Evolutionary conservation across 2,888 invertebrate genomes (phyloP), one percentile per base, ranked within the genome.

Genomic region (Lomographa bimaculata): DNA sequence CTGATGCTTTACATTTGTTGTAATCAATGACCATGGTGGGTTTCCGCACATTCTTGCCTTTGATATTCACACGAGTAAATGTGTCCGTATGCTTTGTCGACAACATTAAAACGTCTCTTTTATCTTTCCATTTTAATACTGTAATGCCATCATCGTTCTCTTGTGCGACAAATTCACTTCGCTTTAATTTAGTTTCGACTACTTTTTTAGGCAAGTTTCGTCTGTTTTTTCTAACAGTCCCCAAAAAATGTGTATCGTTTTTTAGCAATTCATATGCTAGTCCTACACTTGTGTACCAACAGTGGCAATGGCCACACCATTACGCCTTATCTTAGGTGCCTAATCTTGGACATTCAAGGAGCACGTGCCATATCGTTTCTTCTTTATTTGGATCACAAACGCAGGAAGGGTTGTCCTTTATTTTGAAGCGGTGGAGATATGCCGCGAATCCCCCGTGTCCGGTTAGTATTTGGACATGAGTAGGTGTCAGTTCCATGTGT

Each of bases 161-260:
- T 36, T 33, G 52, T 7, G 57, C 58, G 3, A 46, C 37, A 0
- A 8, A 17, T 37, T 56, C 50, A 6, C 60, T 56, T 35, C 8
- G 19, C 51, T 68, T 46, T 19, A 70, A 49, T 52, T 69, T 67
- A 18, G 48, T 46, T 29, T 49, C 46, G 5, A 59, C 42, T 7
- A 76, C 64, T 32, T 49, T 46, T 29, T 60, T 57, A 18, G 68
- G 68, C 33, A 71, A 56, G 12, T 53, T 44, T 52, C 51, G 56
- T 44, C 65, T 53, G 45, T 71, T 71, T 50, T 61, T 64, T 46
- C 64, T 40, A 18, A 74, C 29, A 29, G 68, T 73, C 16, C 71
- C 69, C 29, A 67, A 49, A 17, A 71, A 46, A 58, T 72, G 64
- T 5, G 66, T 71, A 25, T 68, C 53, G 23, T 64, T 53, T 6